Conservation (phyloP, 2,797 vertebrate genomes). For the Ctenosaura bakeri region DNA sequence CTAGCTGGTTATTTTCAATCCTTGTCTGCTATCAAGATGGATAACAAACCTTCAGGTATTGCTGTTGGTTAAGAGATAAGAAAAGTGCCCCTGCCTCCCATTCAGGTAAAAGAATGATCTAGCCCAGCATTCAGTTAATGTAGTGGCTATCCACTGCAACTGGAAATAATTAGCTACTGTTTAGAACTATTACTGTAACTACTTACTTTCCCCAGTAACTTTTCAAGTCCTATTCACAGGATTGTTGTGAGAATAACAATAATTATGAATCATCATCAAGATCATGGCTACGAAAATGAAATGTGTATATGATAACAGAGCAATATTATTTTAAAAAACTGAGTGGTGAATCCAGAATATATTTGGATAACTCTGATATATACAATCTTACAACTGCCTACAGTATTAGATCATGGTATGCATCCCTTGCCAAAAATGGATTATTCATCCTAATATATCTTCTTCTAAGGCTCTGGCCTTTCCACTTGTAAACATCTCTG, state of each 20-base stretch:
- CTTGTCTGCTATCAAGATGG: neutral
- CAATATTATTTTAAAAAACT: conserved; percentile 5
- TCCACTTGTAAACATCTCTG: conserved; percentile 11
- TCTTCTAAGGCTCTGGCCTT: conserved; percentile 19
- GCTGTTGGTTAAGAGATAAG: neutral
- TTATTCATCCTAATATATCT: neutral
- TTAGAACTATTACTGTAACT: neutral
- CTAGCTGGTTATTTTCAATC: neutral
- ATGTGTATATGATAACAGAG: neutral
- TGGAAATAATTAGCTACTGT: too few relatives aligned
- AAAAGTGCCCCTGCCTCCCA: neutral
- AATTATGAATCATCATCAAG: neutral
- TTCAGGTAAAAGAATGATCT: too few relatives aligned
- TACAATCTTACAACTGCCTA: neutral
- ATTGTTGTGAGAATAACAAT: neutral
- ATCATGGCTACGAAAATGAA: neutral
- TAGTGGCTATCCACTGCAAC: too few relatives aligned
- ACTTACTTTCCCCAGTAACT: neutral
- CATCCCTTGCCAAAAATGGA: neutral
- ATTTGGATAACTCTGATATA: neutral
- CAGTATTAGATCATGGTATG: neutral
- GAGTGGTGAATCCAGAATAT: too few relatives aligned
- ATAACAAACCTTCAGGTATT: neutral
- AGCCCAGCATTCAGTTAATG: too few relatives aligned
- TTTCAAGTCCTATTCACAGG: neutral